Base-by-base conservation (phyloP, 1,140 invertebrate genomes). In the Drosophila athabasca region DNA sequence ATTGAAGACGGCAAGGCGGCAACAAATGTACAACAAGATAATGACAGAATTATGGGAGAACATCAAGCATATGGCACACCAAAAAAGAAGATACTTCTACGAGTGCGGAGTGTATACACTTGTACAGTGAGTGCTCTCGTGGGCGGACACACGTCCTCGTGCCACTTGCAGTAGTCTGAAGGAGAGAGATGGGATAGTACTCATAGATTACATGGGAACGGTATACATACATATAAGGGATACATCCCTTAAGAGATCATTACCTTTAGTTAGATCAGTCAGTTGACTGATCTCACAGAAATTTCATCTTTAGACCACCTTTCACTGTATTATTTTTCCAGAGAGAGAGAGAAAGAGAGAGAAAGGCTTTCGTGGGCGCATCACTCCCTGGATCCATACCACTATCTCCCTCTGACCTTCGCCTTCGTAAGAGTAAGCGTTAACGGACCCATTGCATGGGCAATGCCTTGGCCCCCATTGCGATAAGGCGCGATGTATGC, bases 21-120 rank as follows among this genome's bases (percentile, higher is more conserved):
- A 75, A 75, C 71, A 64, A 75, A 74, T 77, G 44, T 62, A 73
- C 62, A 79, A 49, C 77, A 72, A 77, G 78, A 87, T 85, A 85
- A 87, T 85, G 81, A 76, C 58, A 62, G 69, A 77, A 85, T 81
- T 77, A 75, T 81, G 61, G 50, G 39, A 45, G 60, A 61, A 81
- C 54, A 58, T 29, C 44, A 55, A 58, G 62, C 78, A 85, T 85
- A 87, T 87, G 80, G 62, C 68, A 75, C 50, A 69, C 41, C 44
- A 66, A 60, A 41, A 58, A 41, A 78, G 55, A 61, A 29, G 46
- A 46, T 26, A 64, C 55, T 29, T 17, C 52, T 41, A 22, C 17
- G 4, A 19, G 26, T 41, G 17, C 17, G 4, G 19, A 31, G 24
- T 11, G 45, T 9, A 45, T 51, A 69, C n/a, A 50, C 53, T 60